Evolutionary conservation across 2,113 vertebrate species (phyloP), one percentile per base, ranked within the genome.

Genomic region (Plecturocebus donacophilus): DNA sequence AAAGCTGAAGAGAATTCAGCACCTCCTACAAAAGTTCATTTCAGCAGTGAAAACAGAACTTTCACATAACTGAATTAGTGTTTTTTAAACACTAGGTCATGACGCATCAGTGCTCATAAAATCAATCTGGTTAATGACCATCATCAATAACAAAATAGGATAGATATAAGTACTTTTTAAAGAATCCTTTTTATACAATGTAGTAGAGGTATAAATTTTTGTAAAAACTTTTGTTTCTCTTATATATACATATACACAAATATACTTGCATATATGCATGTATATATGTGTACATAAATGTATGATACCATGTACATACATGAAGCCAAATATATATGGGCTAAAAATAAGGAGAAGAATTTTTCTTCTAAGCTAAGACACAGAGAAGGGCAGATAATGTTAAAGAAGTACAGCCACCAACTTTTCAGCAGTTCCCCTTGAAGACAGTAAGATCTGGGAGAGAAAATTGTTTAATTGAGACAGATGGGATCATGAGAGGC

Each of bases 21-120:
- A 86, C 32, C 75, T 94, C 7, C 49, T 27, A 94, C n/a, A 64
- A 92, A 97, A 86, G 52, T 61, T 47, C 27, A 75, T 83, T 89
- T 91, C 19, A 91, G 21, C 42, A 79, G 23, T 38, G 35, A 68
- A 93, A 86, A 80, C 8, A 94, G 87, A 89, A 88, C 89, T 91
- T 27, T 20, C 85, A 82, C 30, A 85, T 79, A 71, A 73, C 38
- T 2, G 27, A 84, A 8, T 79, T 70, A 81, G n/a, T 35, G 8
- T 47, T 92, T 96, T 68, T 64, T 27, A 95, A 94, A 93, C 27
- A 86, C 3, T 21, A 25, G 0, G 6, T 91, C 30, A 47, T 40
- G 17, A 66, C 56, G 0, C 3, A 58, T 56, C 38, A 25, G 3
- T 75, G 23, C 3, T 94, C 40, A 83, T 58, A 88, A 96, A 56